A percentile compares a stretch with the other conserved stretches of the same genome.
Evolutionary conservation across 1,140 invertebrate genomes (phyloP).

Genomic region (Lasioglossum baleicum): DNA sequence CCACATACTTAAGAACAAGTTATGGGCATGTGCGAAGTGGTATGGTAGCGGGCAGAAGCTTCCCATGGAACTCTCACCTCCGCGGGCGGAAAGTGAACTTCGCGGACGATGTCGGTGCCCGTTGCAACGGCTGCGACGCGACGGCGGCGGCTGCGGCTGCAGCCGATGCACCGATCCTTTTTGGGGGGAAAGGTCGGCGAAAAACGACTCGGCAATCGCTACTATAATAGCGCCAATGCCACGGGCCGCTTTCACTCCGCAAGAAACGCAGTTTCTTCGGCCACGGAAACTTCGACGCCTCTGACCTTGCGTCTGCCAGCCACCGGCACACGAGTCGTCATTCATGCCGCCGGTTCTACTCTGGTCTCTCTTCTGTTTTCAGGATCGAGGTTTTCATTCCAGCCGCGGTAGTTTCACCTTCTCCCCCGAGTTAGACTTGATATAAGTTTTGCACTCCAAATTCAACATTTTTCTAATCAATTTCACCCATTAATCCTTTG

Average conservation of each 20-base stretch:
- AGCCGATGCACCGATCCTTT: conserved; percentile 64
- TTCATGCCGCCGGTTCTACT: too few relatives aligned
- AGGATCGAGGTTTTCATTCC: too few relatives aligned
- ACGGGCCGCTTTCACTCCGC: conserved; percentile 74
- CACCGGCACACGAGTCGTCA: too few relatives aligned
- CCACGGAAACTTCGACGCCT: conserved; percentile 19
- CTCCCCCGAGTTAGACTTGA: too few relatives aligned
- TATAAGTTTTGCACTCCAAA: too few relatives aligned
- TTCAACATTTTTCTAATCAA: too few relatives aligned
- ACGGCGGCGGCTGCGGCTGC: background rate
- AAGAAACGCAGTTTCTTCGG: conserved; percentile 58
- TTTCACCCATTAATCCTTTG: too few relatives aligned
- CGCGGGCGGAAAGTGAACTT: conserved; percentile 77
- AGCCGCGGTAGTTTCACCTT: too few relatives aligned
- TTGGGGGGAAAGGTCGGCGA: conserved; percentile 73
- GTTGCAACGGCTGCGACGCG: conserved; percentile 14
- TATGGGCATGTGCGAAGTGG: conserved; percentile 58
- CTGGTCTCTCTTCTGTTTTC: too few relatives aligned
- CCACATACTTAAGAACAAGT: conserved; percentile 53
- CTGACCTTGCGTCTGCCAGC: conserved; percentile 15
- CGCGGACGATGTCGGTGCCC: conserved; percentile 37
- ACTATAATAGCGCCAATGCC: conserved; percentile 74
- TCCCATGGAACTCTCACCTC: conserved; percentile 80
- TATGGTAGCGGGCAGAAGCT: conserved; percentile 78
- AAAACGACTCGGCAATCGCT: conserved; percentile 70